These are phyloP conservation scores for human DNA, from an alignment of 2,113 vertebrate genomes.

Conservation along the genomic window DNA sequence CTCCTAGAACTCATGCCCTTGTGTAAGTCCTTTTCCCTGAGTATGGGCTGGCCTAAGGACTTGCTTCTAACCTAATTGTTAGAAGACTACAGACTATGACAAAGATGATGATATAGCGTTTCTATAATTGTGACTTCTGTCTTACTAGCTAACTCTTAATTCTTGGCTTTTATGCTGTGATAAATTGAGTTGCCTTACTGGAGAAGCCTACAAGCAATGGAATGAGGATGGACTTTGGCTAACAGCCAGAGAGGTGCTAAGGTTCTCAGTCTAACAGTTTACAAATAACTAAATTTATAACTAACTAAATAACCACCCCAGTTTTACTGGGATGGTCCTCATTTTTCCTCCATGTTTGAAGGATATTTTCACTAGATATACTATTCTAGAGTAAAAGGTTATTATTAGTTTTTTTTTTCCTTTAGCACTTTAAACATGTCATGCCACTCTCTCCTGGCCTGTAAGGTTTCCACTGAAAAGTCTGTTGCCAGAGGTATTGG, in stretches of 20 bases:
- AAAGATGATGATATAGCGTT: not conserved
- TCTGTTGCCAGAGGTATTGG: too few species aligned
- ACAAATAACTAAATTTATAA: not conserved
- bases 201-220: not conserved
- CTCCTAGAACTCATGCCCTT: not conserved
- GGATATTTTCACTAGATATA: too few species aligned
- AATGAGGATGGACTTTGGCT: not conserved
- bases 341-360: too few species aligned
- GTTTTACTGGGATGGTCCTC: too few species aligned
- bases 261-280: not conserved
- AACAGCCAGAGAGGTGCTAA: not conserved
- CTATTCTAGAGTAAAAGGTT: too few species aligned
- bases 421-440: too few species aligned
- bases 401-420: too few species aligned
- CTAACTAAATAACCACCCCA: too few species aligned
- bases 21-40: not conserved
- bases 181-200: not conserved
- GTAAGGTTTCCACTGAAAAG: too few species aligned
- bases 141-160: not conserved
- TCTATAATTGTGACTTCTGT: not conserved
- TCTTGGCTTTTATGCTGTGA: not conserved
- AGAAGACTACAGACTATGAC: not conserved
- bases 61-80: not conserved
- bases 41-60: not conserved
- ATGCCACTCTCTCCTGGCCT: too few species aligned